phyloP scores from a whole-genome alignment of 2,113 vertebrate genomes.

The Australoheros scitulus region DNA sequence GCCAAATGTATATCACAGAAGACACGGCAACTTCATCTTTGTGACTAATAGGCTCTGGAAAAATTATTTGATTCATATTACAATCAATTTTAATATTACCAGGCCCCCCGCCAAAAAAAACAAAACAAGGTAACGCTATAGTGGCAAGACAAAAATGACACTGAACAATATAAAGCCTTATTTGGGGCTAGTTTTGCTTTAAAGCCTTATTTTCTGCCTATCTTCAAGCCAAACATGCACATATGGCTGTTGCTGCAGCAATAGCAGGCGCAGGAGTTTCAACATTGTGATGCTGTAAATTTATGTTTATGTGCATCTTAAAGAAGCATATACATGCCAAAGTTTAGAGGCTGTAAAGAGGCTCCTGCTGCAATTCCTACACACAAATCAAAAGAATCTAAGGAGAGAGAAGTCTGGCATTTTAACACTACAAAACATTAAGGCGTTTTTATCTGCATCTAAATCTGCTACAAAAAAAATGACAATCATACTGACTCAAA shows the following conservation, averaged over 20 bases:
- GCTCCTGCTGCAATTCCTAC: not conserved
- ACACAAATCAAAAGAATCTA: not conserved
- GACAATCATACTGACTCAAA: not conserved
- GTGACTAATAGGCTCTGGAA: slow-evolving; percentile 23
- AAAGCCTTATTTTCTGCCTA: not conserved
- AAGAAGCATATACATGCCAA: not conserved
- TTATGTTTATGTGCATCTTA: not conserved
- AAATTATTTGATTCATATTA: slow-evolving; percentile 1
- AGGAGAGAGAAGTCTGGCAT: not conserved
- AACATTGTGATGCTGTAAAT: not conserved
- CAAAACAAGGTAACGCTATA: not conserved
- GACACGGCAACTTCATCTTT: slow-evolving; percentile 1
- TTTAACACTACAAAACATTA: not conserved
- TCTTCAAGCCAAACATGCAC: not conserved
- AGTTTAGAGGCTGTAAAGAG: not conserved
- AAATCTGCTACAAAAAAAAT: not conserved
- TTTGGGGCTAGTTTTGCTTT: not conserved
- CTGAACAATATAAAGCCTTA: not conserved
- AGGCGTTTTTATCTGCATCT: not conserved
- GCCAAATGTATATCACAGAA: slow-evolving; percentile 2
- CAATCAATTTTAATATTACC: not conserved
- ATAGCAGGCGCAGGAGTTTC: not conserved
- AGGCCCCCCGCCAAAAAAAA: not conserved
- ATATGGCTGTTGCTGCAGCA: not conserved
- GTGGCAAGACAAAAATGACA: not conserved